Base-by-base conservation (phyloP, 2,888 invertebrate species). In the Latrodectus hesperus region DNA sequence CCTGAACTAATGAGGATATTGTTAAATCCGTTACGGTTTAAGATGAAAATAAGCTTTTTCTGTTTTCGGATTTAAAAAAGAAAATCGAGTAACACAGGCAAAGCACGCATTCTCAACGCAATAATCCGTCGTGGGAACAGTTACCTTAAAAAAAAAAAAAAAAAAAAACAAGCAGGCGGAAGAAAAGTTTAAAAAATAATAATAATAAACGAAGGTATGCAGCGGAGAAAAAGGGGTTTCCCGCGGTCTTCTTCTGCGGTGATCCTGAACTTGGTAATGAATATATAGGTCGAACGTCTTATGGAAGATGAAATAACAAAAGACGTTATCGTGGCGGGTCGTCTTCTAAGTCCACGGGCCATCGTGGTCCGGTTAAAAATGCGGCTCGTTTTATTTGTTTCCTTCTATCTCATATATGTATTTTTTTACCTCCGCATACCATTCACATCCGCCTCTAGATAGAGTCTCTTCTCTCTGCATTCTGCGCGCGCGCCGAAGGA, bases 221-320 rank as follows among this genome's bases (percentile, higher is more conserved):
- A 60, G 60, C 14, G 60, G 4, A 16, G 60, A 38, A 38, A 1
- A 38, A 38, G 38, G 38, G 38, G 38, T 38, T 38, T 38, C 6
- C 38, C 38, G 38, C 38, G 38, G n/a, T 60, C 60, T 60, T 11
- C n/a, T 60, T 60, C 60, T 55, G 12, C 60, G 60, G 22, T 16
- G 49, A 70, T 70, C 49, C 70, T 70, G 70, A 70, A 70, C 70
- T 70, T 70, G 70, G 12, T 68, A 70, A 60, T 60, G 60, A 60
- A 70, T 49, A 70, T 70, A 14, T 70, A 26, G 70, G 70, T 70
- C 70, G 70, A 26, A 16, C 38, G 70, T 60, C 60, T 60, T 60
- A 12, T 60, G n/a, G 60, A 60, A 14, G 14, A 38, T 16, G 70
- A 38, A 70, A 22, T 14, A 70, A 70, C 22, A 70, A 70, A 70